Conservation (phyloP, 2,113 vertebrate species). For the Macrotis lagotis region DNA sequence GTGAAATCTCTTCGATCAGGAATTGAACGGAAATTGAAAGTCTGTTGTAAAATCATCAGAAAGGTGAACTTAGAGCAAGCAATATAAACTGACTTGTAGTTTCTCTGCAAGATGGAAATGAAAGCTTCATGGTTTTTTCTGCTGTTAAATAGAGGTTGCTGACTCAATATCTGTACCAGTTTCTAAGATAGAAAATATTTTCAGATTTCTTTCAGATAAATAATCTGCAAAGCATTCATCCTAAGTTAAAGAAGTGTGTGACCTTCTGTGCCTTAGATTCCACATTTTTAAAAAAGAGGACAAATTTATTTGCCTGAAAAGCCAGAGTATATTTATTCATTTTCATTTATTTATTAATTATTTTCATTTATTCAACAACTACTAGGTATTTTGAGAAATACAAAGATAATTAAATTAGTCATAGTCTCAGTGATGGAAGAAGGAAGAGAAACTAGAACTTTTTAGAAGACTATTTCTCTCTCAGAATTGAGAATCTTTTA, state of each 20-base stretch:
- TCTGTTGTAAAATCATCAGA: neutral
- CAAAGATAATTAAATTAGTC: neutral
- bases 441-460: neutral
- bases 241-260: neutral
- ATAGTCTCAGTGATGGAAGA: neutral
- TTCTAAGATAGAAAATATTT: constrained; percentile 10
- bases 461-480: neutral
- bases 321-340: neutral
- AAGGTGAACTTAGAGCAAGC: neutral
- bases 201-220: neutral
- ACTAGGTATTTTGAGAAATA: neutral
- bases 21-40: neutral
- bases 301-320: neutral
- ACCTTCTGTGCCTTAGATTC: neutral
- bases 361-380: neutral
- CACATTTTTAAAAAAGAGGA: neutral
- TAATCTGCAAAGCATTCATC: neutral
- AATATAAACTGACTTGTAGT: neutral
- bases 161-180: neutral
- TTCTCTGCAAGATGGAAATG: neutral
- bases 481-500: neutral
- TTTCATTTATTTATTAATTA: neutral
- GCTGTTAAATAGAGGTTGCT: neutral
- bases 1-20: constrained; percentile 7
- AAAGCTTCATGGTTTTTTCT: neutral